Evolutionary conservation across 2,113 vertebrate species (phyloP).

Genomic region (Datnioides undecimradiatus): DNA sequence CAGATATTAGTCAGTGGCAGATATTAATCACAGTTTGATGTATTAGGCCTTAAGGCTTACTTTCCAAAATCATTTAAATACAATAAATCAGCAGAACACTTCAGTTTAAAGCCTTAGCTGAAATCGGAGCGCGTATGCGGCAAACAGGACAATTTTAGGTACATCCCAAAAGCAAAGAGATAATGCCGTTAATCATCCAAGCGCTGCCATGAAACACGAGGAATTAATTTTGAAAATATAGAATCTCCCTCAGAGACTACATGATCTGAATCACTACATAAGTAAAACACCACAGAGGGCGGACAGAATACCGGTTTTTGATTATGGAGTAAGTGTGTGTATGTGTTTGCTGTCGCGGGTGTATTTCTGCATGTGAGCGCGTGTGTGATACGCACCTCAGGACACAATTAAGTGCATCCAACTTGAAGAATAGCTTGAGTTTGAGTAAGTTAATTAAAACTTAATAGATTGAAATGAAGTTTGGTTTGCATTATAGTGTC

Average conservation of each 20-base stretch:
- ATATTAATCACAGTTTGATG: slow-evolving; percentile 39
- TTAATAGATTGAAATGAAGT: neutral
- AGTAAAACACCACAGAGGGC: neutral
- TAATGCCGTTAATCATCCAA: slow-evolving; percentile 32
- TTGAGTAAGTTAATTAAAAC: slow-evolving; percentile 8
- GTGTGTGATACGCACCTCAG: neutral
- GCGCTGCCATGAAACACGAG: slow-evolving; percentile 30
- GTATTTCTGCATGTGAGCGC: too few relatives aligned
- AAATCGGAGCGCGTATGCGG: slow-evolving; percentile 30
- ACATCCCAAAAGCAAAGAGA: slow-evolving; percentile 26
- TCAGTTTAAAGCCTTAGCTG: slow-evolving; percentile 20
- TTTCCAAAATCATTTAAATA: slow-evolving; percentile 31
- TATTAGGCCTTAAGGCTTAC: slow-evolving; percentile 16
- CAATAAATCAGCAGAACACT: slow-evolving; percentile 11
- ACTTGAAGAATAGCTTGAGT: neutral
- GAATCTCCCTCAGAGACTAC: slow-evolving; percentile 12
- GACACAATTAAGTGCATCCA: slow-evolving; percentile 10
- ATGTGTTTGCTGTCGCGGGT: neutral
- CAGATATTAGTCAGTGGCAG: slow-evolving; percentile 22
- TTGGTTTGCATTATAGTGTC: slow-evolving; percentile 16
- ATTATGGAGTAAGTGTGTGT: neutral
- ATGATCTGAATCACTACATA: slow-evolving; percentile 2
- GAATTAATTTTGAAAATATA: slow-evolving; percentile 29
- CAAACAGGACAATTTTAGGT: slow-evolving; percentile 16
- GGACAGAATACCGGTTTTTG: neutral